Base-by-base conservation (phyloP, 2,888 invertebrate species). In the Euspilapteryx auroguttella region DNA sequence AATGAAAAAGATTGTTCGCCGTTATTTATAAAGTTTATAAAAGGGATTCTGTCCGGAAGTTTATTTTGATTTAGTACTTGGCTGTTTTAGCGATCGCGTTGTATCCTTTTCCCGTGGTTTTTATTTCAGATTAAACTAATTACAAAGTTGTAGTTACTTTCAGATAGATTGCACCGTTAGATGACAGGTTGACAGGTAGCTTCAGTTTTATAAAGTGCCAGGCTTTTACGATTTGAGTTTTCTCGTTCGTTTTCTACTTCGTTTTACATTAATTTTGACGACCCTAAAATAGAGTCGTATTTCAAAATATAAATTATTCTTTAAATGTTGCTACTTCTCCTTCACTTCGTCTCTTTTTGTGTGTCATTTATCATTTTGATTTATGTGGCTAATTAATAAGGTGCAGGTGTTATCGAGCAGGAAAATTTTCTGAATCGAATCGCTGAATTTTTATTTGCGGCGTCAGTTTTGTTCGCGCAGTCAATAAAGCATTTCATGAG, bases 1-100 rank as follows among this genome's bases (percentile, higher is more conserved):
- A 71, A 71, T 75, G 71, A 71, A 75, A 71, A 71, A 71, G 63
- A 68, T 69, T 68, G 68, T 68, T 64, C 59, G 55, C 53, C 64
- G 61, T 71, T 69, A 71, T 73, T 71, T 64, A 59, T 58, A 64
- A 71, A 71, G 64, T 73, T 73, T 55, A 55, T 61, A 59, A 69
- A 71, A 64, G 66, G 71, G 68, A 62, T 65, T 55, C 51, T 49
- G 52, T 45, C 12, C 47, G 45, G 46, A 68, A 68, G 61, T 69
- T 71, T 65, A 64, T 65, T 71, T 66, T 71, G 68, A 73, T 71
- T 73, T 69, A 71, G 64, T 69, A 58, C 57, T 55, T 46, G 47
- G 50, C 47, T 43, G 50, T 23, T 28, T 22, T 15, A 24, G 46
- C 49, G 48, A 47, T 53, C 50, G 53, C 59, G 59, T 58, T 62